Base-by-base conservation (phyloP, 2,888 invertebrate species). In the Aricia artaxerxes region DNA sequence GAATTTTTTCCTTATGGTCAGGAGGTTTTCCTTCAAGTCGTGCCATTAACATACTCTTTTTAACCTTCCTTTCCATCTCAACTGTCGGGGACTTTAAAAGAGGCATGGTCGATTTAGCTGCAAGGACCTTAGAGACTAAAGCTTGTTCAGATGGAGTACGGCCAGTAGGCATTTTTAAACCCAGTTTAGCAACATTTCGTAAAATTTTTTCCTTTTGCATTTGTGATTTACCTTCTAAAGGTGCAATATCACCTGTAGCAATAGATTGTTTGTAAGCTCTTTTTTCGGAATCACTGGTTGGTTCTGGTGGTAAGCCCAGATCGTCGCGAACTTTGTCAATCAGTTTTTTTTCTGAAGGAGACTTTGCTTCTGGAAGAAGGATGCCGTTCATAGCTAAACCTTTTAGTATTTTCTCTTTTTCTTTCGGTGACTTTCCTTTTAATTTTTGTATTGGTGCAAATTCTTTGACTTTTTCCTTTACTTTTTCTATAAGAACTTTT, bases 171-270 rank as follows among this genome's bases (percentile, higher is more conserved):
- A 84, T 38, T 4, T 61, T 24, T 24, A 82, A 24, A 7, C 82
- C 82, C 78, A 80, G 79, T 80, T 80, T 64, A 53, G 80, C 82
- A 49, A 80, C 79, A 11, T 80, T 80, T 4, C 53, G 69, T 44
- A 82, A 78, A 35, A 82, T 82, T 69, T 82, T 83, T 79, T 83
- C 82, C 78, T 84, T 85, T 78, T 84, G 82, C n/a, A 83, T 80
- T 3, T 82, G 79, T 1, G 85, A 79, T 81, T 87, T 86, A 0
- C 86, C 88, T 83, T 86, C 87, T 78, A 88, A 81, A 0, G 88
- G 88, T 7, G 83, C 83, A 0, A 87, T 80, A 0, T 86, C 40
- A 9, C 87, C 87, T 60, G 84, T 83, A 1, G 84, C 85, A 78
- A 83, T 78, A 9, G 87, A 87, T 82, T 84, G 84, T 2, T 81